Base-by-base conservation (phyloP, 2,113 vertebrate genomes). In the Ivindomyrus marchei region DNA sequence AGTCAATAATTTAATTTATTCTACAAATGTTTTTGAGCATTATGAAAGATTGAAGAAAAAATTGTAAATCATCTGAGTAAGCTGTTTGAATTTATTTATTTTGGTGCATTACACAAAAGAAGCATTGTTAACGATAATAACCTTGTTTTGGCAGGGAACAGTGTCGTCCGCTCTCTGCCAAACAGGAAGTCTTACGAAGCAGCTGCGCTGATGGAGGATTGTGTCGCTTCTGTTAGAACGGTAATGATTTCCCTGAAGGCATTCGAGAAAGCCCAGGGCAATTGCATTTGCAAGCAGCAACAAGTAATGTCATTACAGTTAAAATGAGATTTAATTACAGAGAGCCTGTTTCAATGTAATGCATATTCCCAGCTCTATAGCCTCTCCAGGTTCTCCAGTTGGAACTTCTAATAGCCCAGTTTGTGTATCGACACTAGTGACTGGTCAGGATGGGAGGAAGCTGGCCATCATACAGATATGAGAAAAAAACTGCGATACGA, bases 101-200 rank as follows among this genome's bases (percentile, higher is more conserved):
- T 88, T 42, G 56, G 0, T 39, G 36, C 56, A 46, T 42, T 7
- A 36, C 52, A 88, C 87, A 88, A 88, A 15, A 88, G 87, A 66
- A 24, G 19, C 24, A 66, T 46, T 88, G 53, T 88, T 45, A 45
- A 45, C 24, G 36, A 31, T 42, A 88, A 88, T 88, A 45, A 46
- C 87, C 53, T 45, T 88, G 85, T 89, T 86, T 89, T 46, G 89
- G 85, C 89, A 21, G 31, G 90, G 92, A 89, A 89, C 90, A 89
- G 53, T 89, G 74, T 46, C 87, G 85, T 89, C 91, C 80, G 84
- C 90, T 88, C 91, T 92, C 90, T 42, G 46, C 88, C 90, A 66
- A 89, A 83, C 83, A 88, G 88, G 90, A 91, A 39, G 24, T 89
- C 88, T 90, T 89, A 89, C 89, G 91, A 91, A 91, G 92, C 92